These are phyloP conservation scores for Nettapus auritus DNA, from an alignment of 2,113 vertebrate species.

Conservation along the genomic window DNA sequence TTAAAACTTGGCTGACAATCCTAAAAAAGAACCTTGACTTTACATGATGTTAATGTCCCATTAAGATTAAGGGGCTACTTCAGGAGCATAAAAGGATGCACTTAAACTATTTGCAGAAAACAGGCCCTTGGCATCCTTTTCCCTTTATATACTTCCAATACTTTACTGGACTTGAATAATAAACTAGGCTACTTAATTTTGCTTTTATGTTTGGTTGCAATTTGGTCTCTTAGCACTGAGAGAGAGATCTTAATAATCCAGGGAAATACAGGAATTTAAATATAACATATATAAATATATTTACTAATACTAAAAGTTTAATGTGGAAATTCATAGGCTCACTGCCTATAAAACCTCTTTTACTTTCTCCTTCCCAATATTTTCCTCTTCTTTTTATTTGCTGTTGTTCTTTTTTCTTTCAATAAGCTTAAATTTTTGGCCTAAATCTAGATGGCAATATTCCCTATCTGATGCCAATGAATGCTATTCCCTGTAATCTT, in stretches of 20 bases:
- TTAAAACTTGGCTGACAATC: not conserved
- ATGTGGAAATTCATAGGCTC: not conserved
- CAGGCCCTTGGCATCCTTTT: not conserved
- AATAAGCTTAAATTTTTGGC: not conserved
- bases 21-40: not conserved
- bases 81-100: not conserved
- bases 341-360: not conserved
- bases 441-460: not conserved
- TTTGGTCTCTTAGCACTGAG: not conserved
- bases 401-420: not conserved
- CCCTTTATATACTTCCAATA: not conserved
- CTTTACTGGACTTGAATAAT: not conserved
- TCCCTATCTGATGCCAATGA: not conserved
- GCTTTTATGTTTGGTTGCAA: not conserved
- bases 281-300: not conserved
- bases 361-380: conserved; percentile 4
- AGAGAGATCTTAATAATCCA: not conserved
- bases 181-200: conserved; percentile 3
- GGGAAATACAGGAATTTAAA: not conserved
- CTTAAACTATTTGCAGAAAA: not conserved
- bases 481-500: not conserved
- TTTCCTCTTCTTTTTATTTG: not conserved
- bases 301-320: not conserved
- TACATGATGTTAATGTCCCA: not conserved
- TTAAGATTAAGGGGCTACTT: not conserved